Evolutionary conservation across 2,113 vertebrate species (phyloP), one percentile per base, ranked within the genome.

Genomic region (Cyrtonyx montezumae): DNA sequence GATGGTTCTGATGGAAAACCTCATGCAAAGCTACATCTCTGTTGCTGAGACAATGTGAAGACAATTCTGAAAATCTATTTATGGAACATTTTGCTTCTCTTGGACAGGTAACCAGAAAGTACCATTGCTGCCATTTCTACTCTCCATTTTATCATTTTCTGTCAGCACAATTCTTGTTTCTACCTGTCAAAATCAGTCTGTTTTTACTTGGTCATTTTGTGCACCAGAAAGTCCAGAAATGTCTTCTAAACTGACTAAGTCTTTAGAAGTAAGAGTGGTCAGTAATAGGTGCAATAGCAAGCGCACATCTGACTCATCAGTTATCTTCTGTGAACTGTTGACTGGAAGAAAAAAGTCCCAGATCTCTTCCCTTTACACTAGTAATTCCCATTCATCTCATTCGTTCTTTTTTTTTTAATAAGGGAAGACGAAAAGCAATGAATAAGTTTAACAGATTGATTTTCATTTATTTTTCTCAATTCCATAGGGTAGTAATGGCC

Each of bases 1-100:
- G 94, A 95, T 94, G 87, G 87, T 74, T 95, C 87, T 95, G 76
- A 94, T 68, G 81, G 94, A 77, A 81, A 92, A 79, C 61, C 82
- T 66, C 45, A 61, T 45, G 45, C 76, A 85, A 84, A 91, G 32
- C 26, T 42, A 82, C 66, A 43, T 88, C 91, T 87, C 77, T 91
- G 68, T 43, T 65, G 73, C 61, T 30, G 63, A 67, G 79, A 63
- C 65, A 91, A 85, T 65, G 36, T 45, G 61, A 91, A 80, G 40
- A 61, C 36, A 92, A 65, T 92, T 67, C 51, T 87, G 82, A 78
- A 93, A 91, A 80, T 58, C 71, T 91, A 80, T 92, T 91, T 91
- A 70, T 40, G 51, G 76, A 83, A 45, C 18, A 83, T 8, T 23
- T 19, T 68, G 56, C 6, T 87, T 82, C 55, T 82, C n/a, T 63